phyloP scores from a whole-genome alignment of 2,113 vertebrate genomes.

The Myotis lucifugus region DNA sequence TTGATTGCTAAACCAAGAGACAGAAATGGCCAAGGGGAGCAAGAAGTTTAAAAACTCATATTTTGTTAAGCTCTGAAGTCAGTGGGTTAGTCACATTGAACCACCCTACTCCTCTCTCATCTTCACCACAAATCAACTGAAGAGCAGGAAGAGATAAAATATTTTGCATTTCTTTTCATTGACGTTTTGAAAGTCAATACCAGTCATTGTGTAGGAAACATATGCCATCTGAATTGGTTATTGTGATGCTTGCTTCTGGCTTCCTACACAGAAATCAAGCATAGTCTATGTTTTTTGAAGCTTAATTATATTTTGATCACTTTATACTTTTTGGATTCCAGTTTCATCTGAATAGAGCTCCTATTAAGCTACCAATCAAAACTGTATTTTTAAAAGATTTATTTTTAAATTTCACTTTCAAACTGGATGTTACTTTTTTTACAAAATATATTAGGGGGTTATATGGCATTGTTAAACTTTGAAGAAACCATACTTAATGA shows the following conservation, averaged over 20 bases:
- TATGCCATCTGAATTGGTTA: background rate
- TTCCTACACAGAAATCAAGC: background rate
- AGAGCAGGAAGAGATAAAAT: background rate
- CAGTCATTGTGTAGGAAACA: background rate
- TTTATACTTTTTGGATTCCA: background rate
- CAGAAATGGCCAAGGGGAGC: background rate
- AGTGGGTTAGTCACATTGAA: background rate
- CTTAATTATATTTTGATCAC: background rate
- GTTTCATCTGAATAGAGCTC: background rate
- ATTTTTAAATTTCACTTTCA: conserved; percentile 10
- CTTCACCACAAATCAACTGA: conserved; percentile 26
- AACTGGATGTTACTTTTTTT: background rate
- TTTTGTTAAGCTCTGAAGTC: conserved; percentile 31
- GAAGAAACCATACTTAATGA: background rate
- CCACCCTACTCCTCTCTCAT: background rate
- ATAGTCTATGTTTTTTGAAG: background rate
- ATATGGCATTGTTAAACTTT: background rate
- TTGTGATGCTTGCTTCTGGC: background rate
- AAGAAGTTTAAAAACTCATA: conserved; percentile 49
- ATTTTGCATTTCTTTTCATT: background rate
- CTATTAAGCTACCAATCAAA: background rate
- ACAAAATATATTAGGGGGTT: background rate
- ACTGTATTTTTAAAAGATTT: background rate
- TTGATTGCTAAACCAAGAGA: conserved; percentile 56
- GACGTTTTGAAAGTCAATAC: conserved; percentile 16